A percentile compares a stretch with the other conserved stretches of the same genome.
Evolutionary conservation across 2,113 vertebrate genomes (phyloP).

Genomic region (Collichthys lucidus): DNA sequence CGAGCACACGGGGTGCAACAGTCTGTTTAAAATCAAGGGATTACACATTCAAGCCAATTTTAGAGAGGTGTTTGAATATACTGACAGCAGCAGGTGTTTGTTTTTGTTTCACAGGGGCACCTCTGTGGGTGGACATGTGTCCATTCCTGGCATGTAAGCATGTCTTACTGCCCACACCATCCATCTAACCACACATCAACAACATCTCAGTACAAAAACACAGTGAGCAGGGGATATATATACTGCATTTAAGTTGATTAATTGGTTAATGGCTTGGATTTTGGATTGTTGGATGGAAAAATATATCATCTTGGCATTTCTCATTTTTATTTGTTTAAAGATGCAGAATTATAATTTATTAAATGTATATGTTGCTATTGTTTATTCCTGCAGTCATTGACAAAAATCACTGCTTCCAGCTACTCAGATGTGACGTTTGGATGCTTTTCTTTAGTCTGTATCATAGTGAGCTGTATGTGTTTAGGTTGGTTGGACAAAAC

Average conservation of each 20-base stretch:
- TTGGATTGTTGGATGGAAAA: too few relatives aligned
- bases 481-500: too few relatives aligned
- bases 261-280: too few relatives aligned
- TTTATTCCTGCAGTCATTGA: too few relatives aligned
- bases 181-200: not conserved
- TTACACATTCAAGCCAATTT: not conserved
- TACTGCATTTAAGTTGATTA: not conserved
- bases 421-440: not conserved
- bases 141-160: slow-evolving; percentile 5
- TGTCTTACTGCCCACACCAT: not conserved
- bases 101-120: not conserved
- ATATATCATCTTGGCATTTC: too few relatives aligned
- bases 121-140: not conserved
- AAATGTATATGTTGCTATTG: too few relatives aligned
- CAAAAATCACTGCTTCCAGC: not conserved
- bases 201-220: too few relatives aligned
- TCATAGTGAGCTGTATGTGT: too few relatives aligned
- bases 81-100: not conserved
- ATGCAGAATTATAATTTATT: too few relatives aligned
- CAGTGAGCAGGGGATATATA: too few relatives aligned
- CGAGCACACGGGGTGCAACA: not conserved
- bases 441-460: not conserved
- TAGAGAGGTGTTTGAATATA: not conserved
- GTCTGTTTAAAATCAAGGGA: slow-evolving; percentile 7
- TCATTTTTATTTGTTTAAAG: too few relatives aligned